These are phyloP conservation scores for Aphaenogaster ashmeadi DNA, from an alignment of 1,140 invertebrate species.

Conservation along the genomic window DNA sequence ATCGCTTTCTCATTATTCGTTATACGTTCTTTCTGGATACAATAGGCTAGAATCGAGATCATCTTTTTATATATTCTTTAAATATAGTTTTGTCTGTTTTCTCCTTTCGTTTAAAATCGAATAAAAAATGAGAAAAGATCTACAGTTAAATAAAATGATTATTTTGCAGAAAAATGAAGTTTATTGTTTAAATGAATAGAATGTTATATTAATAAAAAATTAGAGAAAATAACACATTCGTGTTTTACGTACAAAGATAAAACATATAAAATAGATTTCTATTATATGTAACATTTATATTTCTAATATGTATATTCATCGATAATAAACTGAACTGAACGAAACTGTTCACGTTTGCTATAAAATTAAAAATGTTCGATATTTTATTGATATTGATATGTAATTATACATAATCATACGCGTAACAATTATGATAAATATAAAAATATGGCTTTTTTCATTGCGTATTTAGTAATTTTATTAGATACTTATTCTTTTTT, in stretches of 20 bases:
- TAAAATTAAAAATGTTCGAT: background rate
- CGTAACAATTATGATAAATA: background rate
- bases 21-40: background rate
- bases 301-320: background rate
- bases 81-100: background rate
- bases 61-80: background rate
- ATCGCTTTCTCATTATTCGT: background rate
- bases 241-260: background rate
- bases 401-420: background rate
- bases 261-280: background rate
- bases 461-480: background rate
- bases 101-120: background rate
- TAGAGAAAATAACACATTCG: background rate
- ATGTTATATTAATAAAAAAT: background rate
- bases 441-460: background rate
- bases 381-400: background rate
- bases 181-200: background rate
- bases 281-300: constrained; percentile 8
- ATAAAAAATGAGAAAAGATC: background rate
- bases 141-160: constrained; percentile 1
- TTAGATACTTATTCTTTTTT: background rate
- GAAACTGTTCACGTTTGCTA: background rate
- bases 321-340: background rate
- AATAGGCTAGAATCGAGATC: background rate
- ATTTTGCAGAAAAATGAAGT: background rate